phyloP scores from a whole-genome alignment of 2,797 vertebrate species.

The Pelochelys cantorii region DNA sequence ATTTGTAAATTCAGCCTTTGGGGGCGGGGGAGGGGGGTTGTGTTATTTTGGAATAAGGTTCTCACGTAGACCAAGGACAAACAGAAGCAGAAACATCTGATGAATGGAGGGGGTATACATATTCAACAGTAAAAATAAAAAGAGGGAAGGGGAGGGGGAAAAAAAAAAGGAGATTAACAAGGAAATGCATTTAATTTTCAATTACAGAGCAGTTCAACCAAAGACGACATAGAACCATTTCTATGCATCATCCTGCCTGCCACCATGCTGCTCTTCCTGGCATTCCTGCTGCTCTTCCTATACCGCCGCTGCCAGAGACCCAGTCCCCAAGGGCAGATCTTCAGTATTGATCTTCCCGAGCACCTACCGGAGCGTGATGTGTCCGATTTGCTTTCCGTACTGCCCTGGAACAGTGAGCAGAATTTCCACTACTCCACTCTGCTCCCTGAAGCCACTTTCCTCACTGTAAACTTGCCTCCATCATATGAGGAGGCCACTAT shows the following conservation, averaged over 20 bases:
- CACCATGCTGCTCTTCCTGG: slow-evolving; percentile 83
- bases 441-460: slow-evolving; percentile 70
- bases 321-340: slow-evolving; percentile 71
- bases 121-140: accelerated
- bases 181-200: neutral
- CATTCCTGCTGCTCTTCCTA: slow-evolving; percentile 82
- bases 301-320: slow-evolving; percentile 75
- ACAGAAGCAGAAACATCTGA: neutral
- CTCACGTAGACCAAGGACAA: too few relatives aligned
- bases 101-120: neutral
- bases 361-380: slow-evolving; percentile 31
- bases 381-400: slow-evolving; percentile 66
- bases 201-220: slow-evolving; percentile 79
- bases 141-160: accelerated
- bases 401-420: slow-evolving; percentile 74
- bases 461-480: slow-evolving; percentile 84
- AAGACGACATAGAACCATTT: slow-evolving; percentile 81
- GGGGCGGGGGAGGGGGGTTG: too few relatives aligned
- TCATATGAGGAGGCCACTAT: slow-evolving; percentile 90
- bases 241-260: slow-evolving; percentile 84
- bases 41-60: too few relatives aligned
- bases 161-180: accelerated
- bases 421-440: slow-evolving; percentile 77
- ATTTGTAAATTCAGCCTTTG: too few relatives aligned
- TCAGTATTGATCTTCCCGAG: slow-evolving; percentile 77